Percentiles rank a stretch among this genome's conserved stretches.
phyloP scores from a whole-genome alignment of 1,140 invertebrate genomes.

The Vanessa tameamea region DNA sequence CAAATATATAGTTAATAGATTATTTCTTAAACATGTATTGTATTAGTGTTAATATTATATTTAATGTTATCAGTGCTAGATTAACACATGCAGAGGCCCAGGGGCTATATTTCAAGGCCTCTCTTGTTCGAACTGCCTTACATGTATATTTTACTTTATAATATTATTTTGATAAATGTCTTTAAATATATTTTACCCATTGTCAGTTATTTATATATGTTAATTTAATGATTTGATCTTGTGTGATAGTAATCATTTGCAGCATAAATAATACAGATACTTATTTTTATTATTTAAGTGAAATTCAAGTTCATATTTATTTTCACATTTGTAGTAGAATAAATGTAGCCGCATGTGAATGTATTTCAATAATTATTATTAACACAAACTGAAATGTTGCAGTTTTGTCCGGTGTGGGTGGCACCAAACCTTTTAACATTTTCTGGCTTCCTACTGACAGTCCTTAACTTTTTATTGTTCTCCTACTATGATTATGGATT shows the following conservation, averaged over 20 bases:
- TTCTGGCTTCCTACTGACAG: slow-evolving; percentile 95
- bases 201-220: background rate
- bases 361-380: slow-evolving; percentile 4
- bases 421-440: slow-evolving; percentile 99
- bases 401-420: slow-evolving; percentile 95
- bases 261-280: background rate
- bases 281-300: background rate
- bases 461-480: slow-evolving; percentile 93
- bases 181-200: background rate
- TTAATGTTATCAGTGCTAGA: background rate
- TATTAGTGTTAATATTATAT: background rate
- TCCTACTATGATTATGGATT: slow-evolving; percentile 94
- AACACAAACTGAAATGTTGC: slow-evolving; percentile 72
- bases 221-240: background rate
- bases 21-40: background rate
- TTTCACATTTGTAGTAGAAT: background rate
- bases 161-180: too few species aligned
- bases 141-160: too few species aligned
- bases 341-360: background rate
- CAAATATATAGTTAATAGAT: background rate
- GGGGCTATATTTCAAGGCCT: background rate
- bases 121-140: background rate
- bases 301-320: too few species aligned
- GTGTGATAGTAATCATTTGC: background rate
- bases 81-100: background rate